Percentiles rank a stretch among this genome's conserved stretches.
phyloP scores from a whole-genome alignment of 2,797 vertebrate genomes.

The Phalanger gymnotis region DNA sequence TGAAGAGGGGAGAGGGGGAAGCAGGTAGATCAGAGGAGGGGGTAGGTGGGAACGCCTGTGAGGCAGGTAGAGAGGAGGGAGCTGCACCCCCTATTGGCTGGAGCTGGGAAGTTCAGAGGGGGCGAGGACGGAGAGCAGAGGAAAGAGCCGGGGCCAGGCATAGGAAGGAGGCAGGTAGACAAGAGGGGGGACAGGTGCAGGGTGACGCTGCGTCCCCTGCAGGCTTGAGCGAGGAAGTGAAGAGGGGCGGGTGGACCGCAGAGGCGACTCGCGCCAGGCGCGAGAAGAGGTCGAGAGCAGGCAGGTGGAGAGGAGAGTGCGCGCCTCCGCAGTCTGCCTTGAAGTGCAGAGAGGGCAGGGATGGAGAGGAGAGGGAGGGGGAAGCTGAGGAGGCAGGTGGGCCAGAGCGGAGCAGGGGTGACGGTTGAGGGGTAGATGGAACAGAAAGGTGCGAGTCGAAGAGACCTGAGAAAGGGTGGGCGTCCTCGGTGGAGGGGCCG shows the following conservation, averaged over 20 bases:
- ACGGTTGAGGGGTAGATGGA: no score
- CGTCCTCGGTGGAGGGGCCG: background rate
- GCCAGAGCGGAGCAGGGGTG: background rate
- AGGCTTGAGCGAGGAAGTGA: conserved; percentile 9
- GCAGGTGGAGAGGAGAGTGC: background rate
- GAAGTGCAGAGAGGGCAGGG: background rate
- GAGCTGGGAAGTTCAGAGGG: background rate
- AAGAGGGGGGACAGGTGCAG: background rate
- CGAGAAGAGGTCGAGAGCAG: background rate
- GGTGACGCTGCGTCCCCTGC: conserved; percentile 56
- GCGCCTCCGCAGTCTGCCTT: background rate
- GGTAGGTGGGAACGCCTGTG: background rate
- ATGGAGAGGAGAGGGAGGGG: background rate
- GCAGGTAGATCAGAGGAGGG: background rate
- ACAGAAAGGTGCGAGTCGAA: background rate
- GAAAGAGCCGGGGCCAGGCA: background rate
- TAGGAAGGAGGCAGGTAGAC: background rate
- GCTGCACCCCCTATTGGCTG: conserved; percentile 52
- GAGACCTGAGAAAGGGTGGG: background rate
- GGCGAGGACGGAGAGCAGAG: background rate
- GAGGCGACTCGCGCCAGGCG: no score
- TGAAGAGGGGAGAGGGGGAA: conserved; percentile 26
- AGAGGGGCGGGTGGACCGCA: background rate
- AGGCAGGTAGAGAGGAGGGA: background rate
- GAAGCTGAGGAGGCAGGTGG: background rate